Percentiles rank a stretch among this genome's conserved stretches.
Conservation (phyloP, 2,797 vertebrate genomes). For the Lindbergichthys nudifrons region DNA sequence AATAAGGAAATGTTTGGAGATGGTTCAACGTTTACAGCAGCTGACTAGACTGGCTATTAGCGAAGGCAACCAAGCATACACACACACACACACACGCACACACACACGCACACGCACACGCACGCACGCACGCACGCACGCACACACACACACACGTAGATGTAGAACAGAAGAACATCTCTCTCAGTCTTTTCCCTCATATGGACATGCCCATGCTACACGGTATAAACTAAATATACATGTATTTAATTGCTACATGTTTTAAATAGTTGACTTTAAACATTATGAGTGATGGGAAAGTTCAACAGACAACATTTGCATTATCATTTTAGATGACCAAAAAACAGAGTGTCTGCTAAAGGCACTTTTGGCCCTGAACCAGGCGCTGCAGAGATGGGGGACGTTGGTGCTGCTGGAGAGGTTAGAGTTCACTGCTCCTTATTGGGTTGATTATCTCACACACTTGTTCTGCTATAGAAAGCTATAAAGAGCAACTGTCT, state of each 20-base stretch:
- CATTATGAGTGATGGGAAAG: not conserved
- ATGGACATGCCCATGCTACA: slow-evolving; percentile 27
- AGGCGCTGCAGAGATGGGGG: not conserved
- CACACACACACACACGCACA: slow-evolving; percentile 9
- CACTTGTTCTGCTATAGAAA: too few relatives aligned
- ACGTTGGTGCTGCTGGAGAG: too few relatives aligned
- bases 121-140: slow-evolving; percentile 3
- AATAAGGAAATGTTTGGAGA: slow-evolving; percentile 98
- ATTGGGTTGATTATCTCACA: too few relatives aligned
- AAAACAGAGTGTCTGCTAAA: not conserved
- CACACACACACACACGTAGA: not conserved
- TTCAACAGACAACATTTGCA: not conserved
- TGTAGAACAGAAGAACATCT: not conserved
- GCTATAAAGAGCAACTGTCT: too few relatives aligned
- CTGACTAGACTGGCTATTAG: slow-evolving; percentile 69
- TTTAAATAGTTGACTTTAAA: not conserved
- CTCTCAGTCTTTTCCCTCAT: slow-evolving; percentile 43
- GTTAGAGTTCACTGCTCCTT: too few relatives aligned
- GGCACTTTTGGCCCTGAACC: not conserved
- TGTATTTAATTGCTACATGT: not conserved
- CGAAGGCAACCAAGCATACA: slow-evolving; percentile 60
- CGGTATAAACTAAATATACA: slow-evolving; percentile 4
- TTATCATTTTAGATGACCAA: not conserved
- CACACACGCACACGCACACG: slow-evolving; percentile 15
- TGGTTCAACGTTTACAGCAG: slow-evolving; percentile 81